phyloP scores from a whole-genome alignment of 2,797 vertebrate species.

The Amphiprion clarkii region DNA sequence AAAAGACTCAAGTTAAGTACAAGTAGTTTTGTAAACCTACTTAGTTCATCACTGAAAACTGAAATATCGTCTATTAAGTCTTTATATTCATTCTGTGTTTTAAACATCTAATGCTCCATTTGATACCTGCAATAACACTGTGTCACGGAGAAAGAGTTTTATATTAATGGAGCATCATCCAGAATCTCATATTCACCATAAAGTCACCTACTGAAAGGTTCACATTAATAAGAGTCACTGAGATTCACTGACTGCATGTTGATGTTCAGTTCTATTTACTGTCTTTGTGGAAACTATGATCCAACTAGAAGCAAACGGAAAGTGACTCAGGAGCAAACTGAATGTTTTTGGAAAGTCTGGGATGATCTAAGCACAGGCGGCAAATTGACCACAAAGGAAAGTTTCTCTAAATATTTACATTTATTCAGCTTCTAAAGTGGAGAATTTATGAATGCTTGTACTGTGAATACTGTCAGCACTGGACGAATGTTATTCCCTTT shows the following conservation, averaged over 20 bases:
- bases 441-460: slow-evolving; percentile 23
- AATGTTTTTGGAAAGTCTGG: slow-evolving; percentile 63
- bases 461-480: slow-evolving; percentile 5
- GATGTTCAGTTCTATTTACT: background rate
- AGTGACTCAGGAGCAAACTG: slow-evolving; percentile 31
- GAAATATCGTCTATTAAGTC: background rate
- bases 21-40: too few species aligned
- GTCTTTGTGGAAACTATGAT: slow-evolving; percentile 52
- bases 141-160: background rate
- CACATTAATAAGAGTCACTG: background rate
- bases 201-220: background rate
- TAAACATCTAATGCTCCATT: background rate
- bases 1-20: too few species aligned
- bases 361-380: slow-evolving; percentile 32
- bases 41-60: background rate
- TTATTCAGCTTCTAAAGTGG: background rate
- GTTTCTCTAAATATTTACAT: background rate
- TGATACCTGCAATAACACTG: background rate
- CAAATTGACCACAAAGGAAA: slow-evolving; percentile 41
- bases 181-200: background rate
- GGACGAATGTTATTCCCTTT: background rate
- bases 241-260: background rate
- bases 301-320: slow-evolving; percentile 32
- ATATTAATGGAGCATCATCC: too few species aligned
- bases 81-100: background rate